Evolutionary conservation across 2,113 vertebrate species (phyloP).

Genomic region (Amphiprion percula): DNA sequence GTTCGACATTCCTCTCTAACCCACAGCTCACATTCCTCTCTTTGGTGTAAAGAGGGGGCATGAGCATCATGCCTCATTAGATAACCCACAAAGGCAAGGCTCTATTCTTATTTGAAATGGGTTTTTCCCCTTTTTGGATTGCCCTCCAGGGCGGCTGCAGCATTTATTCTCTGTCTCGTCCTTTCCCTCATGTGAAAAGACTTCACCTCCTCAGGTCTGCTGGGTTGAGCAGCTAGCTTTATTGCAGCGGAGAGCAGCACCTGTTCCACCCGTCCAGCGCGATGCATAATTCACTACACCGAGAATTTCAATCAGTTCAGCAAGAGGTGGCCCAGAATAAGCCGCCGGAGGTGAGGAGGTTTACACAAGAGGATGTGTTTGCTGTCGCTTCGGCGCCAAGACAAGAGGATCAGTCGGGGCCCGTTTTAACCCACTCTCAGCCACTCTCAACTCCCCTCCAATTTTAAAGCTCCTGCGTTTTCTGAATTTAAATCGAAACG

Average conservation of each 20-base stretch:
- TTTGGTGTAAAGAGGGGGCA: slow-evolving; percentile 67
- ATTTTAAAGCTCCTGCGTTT: slow-evolving; percentile 57
- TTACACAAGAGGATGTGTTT: slow-evolving; percentile 23
- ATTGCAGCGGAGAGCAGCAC: slow-evolving; percentile 57
- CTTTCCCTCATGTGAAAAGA: slow-evolving; percentile 32
- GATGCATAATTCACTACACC: slow-evolving; percentile 70
- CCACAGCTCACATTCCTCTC: slow-evolving; percentile 72
- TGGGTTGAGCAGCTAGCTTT: slow-evolving; percentile 34
- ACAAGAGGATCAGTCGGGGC: slow-evolving; percentile 41
- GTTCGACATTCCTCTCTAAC: slow-evolving; percentile 70
- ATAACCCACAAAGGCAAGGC: slow-evolving; percentile 65
- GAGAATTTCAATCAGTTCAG: slow-evolving; percentile 46
- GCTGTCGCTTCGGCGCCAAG: slow-evolving; percentile 13
- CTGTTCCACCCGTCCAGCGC: slow-evolving; percentile 29
- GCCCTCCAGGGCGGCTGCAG: slow-evolving; percentile 22
- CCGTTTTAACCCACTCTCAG: slow-evolving; percentile 39
- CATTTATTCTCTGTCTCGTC: slow-evolving; percentile 23
- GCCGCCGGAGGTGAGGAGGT: slow-evolving; percentile 26
- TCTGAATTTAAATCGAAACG: slow-evolving; percentile 54
- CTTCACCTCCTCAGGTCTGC: slow-evolving; percentile 50
- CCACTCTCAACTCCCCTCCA: slow-evolving; percentile 20
- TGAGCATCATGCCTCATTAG: slow-evolving; percentile 74
- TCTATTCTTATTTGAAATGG: slow-evolving; percentile 59
- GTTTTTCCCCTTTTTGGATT: slow-evolving; percentile 27
- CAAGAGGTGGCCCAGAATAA: slow-evolving; percentile 27